Conservation (phyloP, 2,888 invertebrate species). For the Lamellibrachia columna region DNA sequence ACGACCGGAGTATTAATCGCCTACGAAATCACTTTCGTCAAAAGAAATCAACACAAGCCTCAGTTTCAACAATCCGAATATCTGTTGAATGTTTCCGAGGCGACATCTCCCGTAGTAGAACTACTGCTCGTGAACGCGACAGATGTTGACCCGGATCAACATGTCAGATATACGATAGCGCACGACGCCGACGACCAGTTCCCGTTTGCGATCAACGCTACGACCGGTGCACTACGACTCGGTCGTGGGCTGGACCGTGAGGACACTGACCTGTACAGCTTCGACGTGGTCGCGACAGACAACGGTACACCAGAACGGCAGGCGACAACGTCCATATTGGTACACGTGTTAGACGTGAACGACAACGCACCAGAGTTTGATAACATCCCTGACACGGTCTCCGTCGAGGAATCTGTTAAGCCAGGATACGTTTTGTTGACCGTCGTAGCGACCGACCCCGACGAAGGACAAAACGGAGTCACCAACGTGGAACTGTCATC, state of each 20-base stretch:
- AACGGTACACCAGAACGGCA: constrained; percentile 20
- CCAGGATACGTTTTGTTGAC: constrained; percentile 21
- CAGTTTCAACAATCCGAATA: constrained; percentile 17
- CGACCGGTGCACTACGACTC: constrained; percentile 23
- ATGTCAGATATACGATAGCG: not conserved
- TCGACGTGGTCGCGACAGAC: constrained; percentile 28
- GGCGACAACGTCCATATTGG: constrained; percentile 24
- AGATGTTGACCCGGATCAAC: constrained; percentile 20
- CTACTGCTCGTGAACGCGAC: constrained; percentile 20
- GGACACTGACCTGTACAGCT: constrained; percentile 24
- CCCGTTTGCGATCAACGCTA: constrained; percentile 28
- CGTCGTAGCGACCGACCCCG: constrained; percentile 23
- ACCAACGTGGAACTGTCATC: constrained; percentile 14
- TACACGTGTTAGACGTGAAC: constrained; percentile 27
- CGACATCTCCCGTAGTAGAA: not conserved
- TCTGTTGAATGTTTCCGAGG: constrained; percentile 24
- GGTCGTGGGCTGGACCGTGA: constrained; percentile 27
- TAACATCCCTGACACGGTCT: not conserved
- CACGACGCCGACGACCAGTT: not conserved
- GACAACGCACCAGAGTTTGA: constrained; percentile 31
- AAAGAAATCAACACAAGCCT: constrained; percentile 22
- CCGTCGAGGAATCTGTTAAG: constrained; percentile 20
- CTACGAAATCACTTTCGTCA: constrained; percentile 24
- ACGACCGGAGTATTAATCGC: not conserved
- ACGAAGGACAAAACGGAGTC: constrained; percentile 26